These are phyloP conservation scores for Diarsia mendica DNA, from an alignment of 2,888 invertebrate genomes.

Conservation along the genomic window DNA sequence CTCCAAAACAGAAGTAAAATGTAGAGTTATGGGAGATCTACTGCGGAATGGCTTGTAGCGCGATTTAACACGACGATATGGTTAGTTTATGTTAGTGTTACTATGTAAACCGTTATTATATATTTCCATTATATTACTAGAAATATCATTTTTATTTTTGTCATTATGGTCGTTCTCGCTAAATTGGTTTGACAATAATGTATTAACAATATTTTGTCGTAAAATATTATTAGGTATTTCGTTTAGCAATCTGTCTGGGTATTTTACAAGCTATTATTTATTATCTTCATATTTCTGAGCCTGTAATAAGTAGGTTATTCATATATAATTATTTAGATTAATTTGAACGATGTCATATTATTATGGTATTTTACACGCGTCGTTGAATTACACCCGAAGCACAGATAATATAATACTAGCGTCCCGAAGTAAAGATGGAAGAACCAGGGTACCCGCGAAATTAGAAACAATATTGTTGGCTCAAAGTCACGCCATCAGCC, in stretches of 20 bases:
- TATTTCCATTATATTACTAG: slow-evolving; percentile 27
- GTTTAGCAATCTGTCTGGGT: neutral
- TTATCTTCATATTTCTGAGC: neutral
- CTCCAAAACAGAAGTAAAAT: slow-evolving; percentile 54
- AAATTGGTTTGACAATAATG: slow-evolving; percentile 7
- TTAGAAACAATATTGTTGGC: too few species aligned
- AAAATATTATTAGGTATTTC: too few species aligned
- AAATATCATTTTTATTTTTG: slow-evolving; percentile 22
- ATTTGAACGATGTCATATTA: too few species aligned
- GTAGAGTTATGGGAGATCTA: slow-evolving; percentile 41
- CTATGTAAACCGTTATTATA: slow-evolving; percentile 19
- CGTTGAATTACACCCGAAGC: too few species aligned
- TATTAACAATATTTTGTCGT: slow-evolving; percentile 5
- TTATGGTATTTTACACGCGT: too few species aligned
- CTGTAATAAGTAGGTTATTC: neutral
- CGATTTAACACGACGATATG: slow-evolving; percentile 19
- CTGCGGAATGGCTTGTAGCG: slow-evolving; percentile 26
- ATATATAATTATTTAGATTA: too few species aligned
- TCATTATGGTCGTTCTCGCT: slow-evolving; percentile 17
- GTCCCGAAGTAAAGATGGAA: too few species aligned
- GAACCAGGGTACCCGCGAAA: too few species aligned
- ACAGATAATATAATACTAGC: too few species aligned
- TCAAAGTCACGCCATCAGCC: too few species aligned
- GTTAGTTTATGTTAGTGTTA: slow-evolving; percentile 17
- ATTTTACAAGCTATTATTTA: neutral